phyloP scores from a whole-genome alignment of 64 coral and sea anemone genomes.

The Montipora foliosa region DNA sequence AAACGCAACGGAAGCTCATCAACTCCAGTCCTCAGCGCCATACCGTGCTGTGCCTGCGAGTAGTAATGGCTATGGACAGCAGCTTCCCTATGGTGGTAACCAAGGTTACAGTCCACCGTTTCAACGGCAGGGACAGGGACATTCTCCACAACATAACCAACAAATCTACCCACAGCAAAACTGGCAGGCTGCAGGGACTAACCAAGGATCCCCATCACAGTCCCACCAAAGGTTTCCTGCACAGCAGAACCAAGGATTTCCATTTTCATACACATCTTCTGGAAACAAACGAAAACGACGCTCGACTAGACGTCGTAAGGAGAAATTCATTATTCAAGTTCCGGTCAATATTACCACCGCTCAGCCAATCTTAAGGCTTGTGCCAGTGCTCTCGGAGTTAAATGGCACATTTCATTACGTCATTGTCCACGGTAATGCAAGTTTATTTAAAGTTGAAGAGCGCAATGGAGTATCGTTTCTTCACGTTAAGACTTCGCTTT shows the following conservation, averaged over 20 bases:
- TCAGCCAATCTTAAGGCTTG: slow-evolving; percentile 78
- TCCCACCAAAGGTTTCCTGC: slow-evolving; percentile 9
- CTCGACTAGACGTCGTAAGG: slow-evolving; percentile 4
- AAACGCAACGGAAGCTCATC: slow-evolving; percentile 18
- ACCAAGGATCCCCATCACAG: slow-evolving; percentile 8
- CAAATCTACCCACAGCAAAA: slow-evolving; percentile 15
- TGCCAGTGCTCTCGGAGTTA: slow-evolving; percentile 79
- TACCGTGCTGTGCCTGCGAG: slow-evolving; percentile 24
- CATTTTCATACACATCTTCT: slow-evolving; percentile 20
- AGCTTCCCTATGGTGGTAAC: slow-evolving; percentile 6
- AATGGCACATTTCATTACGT: slow-evolving; percentile 85
- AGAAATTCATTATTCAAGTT: slow-evolving; percentile 66
- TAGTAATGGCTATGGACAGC: slow-evolving; percentile 25
- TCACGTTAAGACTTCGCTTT: slow-evolving; percentile 45
- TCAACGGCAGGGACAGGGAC: background rate
- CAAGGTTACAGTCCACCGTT: slow-evolving; percentile 47
- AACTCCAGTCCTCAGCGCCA: slow-evolving; percentile 11
- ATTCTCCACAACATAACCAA: slow-evolving; percentile 30
- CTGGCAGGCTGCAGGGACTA: slow-evolving; percentile 18
- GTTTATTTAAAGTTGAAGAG: slow-evolving; percentile 70
- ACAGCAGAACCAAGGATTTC: slow-evolving; percentile 30
- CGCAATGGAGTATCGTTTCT: slow-evolving; percentile 50
- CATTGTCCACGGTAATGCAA: slow-evolving; percentile 65
- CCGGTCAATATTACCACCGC: slow-evolving; percentile 71
- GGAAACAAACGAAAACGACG: slow-evolving; percentile 56